Base-by-base conservation (phyloP, 2,888 invertebrate genomes). In the Trilocha varians region DNA sequence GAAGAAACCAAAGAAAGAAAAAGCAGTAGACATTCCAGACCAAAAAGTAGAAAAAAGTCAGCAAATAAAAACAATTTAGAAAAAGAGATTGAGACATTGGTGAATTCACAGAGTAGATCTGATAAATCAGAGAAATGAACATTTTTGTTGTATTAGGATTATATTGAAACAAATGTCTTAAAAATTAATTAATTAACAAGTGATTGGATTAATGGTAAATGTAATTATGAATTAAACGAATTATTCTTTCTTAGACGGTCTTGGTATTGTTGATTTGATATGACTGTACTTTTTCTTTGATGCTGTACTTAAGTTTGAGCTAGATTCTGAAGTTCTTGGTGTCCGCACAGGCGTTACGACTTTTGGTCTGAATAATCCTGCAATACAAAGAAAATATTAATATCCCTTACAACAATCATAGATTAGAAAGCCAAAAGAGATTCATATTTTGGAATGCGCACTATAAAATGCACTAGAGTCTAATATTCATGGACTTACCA, bases 191-290 rank as follows among this genome's bases (percentile, higher is more conserved):
- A n/a, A 3, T 13, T 37, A n/a, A 16, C 16, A 36, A 13, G 5
- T 8, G n/a, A n/a, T n/a, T n/a, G n/a, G n/a, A n/a, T n/a, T n/a
- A n/a, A n/a, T n/a, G 18, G 18, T 18, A 18, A 18, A 3, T 25
- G 25, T n/a, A n/a, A n/a, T n/a, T 3, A 25, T 25, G 25, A 25
- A 25, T 9, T 25, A 4, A 13, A 18, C 9, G n/a, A 14, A 13
- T 55, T 53, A 70, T 52, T 82, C 70, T 55, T 78, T 78, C 50
- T 70, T 80, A 2, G 56, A 47, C 5, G 53, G 73, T 52, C 73
- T 66, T 2, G 85, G 85, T 57, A 85, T 84, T 14, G 85, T 83
- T 3, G 85, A 84, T 49, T 84, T 84, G 8, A 84, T 52, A 37
- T 83, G 80, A 44, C 77, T 78, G 47, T 55, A 83, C 50, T 78